A percentile compares a stretch with the other conserved stretches of the same genome.
Evolutionary conservation across 2,888 invertebrate genomes (phyloP).

Genomic region (Neoscelio sp.): DNA sequence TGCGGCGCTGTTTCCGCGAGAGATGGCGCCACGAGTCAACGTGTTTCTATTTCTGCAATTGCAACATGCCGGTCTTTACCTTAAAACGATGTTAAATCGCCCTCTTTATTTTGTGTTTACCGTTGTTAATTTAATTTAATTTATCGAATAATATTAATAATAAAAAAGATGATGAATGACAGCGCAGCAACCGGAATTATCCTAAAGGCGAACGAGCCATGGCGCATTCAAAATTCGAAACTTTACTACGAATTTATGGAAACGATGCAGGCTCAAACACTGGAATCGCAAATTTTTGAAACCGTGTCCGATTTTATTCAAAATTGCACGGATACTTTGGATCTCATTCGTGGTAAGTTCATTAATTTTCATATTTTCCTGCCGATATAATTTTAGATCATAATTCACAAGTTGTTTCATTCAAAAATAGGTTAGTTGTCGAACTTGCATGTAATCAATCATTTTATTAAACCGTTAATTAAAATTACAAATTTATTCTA

Average conservation of each 20-base stretch:
- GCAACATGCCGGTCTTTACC: too few species aligned
- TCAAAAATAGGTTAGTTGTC: too few species aligned
- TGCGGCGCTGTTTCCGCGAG: too few species aligned
- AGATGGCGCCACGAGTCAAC: too few species aligned
- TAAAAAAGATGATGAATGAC: constrained; percentile 80
- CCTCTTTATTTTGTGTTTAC: too few species aligned
- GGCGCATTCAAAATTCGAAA: constrained; percentile 77
- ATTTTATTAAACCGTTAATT: too few species aligned
- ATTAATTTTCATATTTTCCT: constrained; percentile 3
- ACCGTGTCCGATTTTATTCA: constrained; percentile 87
- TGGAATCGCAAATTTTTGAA: constrained; percentile 85
- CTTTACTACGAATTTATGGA: constrained; percentile 80
- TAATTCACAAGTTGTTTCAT: background rate
- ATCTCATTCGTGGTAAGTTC: constrained; percentile 81
- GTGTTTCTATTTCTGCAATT: too few species aligned
- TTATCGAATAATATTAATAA: too few species aligned
- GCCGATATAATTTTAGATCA: background rate
- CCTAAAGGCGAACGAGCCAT: constrained; percentile 78
- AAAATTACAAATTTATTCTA: too few species aligned
- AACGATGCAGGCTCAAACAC: constrained; percentile 77
- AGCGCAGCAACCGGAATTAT: constrained; percentile 78
- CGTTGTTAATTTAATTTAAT: too few species aligned
- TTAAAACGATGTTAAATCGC: too few species aligned
- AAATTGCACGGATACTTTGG: constrained; percentile 86
- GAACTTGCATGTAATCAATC: too few species aligned